Evolutionary conservation across 2,113 vertebrate genomes (phyloP), one percentile per base, ranked within the genome.

Genomic region (Protomyctophum bolini): DNA sequence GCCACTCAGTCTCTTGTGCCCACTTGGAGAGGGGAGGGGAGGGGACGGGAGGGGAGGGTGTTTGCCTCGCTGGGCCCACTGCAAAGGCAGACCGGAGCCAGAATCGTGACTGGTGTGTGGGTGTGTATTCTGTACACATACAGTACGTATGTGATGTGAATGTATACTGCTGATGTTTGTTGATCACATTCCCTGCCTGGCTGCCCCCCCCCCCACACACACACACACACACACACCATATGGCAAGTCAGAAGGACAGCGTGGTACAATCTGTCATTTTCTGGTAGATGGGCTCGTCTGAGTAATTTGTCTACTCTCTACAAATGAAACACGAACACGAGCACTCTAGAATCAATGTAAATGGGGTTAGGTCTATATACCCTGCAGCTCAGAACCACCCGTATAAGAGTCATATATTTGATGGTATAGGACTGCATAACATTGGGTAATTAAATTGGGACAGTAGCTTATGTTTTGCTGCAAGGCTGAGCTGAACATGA

Each of bases 41-140:
- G 77, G 63, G 62, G 45, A 66, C 75, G 61, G 56, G 50, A 33
- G 49, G 28, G 66, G 50, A 21, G 33, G 33, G 33, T 41, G 33
- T 41, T 41, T 41, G 33, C 33, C 33, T 69, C 10, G 50, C 70
- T 70, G 77, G 55, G 76, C 73, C 70, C 77, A 75, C 76, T 86
- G 79, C 79, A 77, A 83, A 82, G 80, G 81, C 77, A 55, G 85
- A 70, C 65, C 52, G 28, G 45, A 81, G 82, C 75, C 80, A 15
- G 63, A 84, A 75, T 89, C 80, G 70, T 83, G 83, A 87, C 81
- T 65, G 68, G 41, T 57, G 57, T 60, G 50, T 14, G 65, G 49
- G 49, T 54, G 66, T 73, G 66, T 73, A 41, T 6, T 41, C 33
- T 41, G 33, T 41, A 41, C 5, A 41, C 33, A 21, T 21, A 21